These are phyloP conservation scores for Lycaena phlaeas DNA, from an alignment of 2,888 invertebrate species.

Conservation along the genomic window DNA sequence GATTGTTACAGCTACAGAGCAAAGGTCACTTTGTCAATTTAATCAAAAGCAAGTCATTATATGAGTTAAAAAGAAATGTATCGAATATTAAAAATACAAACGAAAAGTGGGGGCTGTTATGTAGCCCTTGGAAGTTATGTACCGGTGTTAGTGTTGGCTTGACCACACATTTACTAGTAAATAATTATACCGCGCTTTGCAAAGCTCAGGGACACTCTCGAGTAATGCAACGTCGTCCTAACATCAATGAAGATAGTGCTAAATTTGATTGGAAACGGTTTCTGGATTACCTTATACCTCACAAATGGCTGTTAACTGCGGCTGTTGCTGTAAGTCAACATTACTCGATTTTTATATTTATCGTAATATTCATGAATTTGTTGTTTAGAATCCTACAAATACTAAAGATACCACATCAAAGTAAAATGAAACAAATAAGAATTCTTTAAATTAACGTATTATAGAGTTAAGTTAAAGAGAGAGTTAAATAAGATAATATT, in stretches of 20 bases:
- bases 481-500: too few relatives aligned
- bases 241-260: slow-evolving; percentile 60
- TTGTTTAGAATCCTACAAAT: too few relatives aligned
- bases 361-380: too few relatives aligned
- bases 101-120: slow-evolving; percentile 38
- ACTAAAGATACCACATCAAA: too few relatives aligned
- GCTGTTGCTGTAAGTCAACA: slow-evolving; percentile 85
- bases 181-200: slow-evolving; percentile 76
- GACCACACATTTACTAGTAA: slow-evolving; percentile 39
- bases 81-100: slow-evolving; percentile 34
- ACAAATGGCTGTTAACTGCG: slow-evolving; percentile 81
- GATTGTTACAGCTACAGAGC: slow-evolving; percentile 39
- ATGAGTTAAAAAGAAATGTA: slow-evolving; percentile 38
- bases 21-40: slow-evolving; percentile 40
- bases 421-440: too few relatives aligned
- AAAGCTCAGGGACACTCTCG: slow-evolving; percentile 70
- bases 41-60: slow-evolving; percentile 41
- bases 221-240: slow-evolving; percentile 70
- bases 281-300: slow-evolving; percentile 80
- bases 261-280: slow-evolving; percentile 87
- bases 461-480: too few relatives aligned
- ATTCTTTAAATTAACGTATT: too few relatives aligned
- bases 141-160: slow-evolving; percentile 59
- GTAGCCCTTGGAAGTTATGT: slow-evolving; percentile 61
- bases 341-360: too few relatives aligned